A percentile compares a stretch with the other conserved stretches of the same genome.
phyloP scores from a whole-genome alignment of 2,113 vertebrate species.

The Motacilla tschutschensis region DNA sequence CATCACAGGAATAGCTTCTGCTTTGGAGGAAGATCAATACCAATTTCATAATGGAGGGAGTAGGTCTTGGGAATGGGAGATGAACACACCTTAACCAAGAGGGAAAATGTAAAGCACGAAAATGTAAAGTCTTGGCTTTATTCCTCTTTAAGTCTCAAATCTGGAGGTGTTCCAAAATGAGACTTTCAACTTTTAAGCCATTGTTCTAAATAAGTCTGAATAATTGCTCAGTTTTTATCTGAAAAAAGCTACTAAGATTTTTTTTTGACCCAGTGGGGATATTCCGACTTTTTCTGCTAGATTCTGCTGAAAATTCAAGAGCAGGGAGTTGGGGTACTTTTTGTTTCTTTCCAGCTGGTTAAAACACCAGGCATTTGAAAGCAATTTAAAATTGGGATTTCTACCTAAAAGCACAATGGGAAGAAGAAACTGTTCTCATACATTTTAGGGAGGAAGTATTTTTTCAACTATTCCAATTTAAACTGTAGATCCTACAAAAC shows the following conservation, averaged over 20 bases:
- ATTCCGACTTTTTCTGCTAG: neutral
- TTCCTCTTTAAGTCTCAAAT: neutral
- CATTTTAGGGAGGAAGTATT: neutral
- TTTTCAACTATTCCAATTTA: neutral
- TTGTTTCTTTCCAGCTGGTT: neutral
- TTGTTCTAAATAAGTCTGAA: neutral
- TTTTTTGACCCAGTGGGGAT: neutral
- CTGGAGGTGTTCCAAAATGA: neutral
- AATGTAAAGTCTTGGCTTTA: neutral
- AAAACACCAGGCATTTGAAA: neutral
- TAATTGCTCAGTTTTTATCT: neutral
- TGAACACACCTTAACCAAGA: neutral
- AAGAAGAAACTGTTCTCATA: neutral
- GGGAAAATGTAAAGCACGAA: neutral
- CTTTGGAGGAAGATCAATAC: neutral
- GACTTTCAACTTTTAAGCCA: neutral
- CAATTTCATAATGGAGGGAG: neutral
- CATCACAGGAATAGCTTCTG: neutral
- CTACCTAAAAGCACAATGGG: neutral
- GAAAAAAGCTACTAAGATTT: neutral
- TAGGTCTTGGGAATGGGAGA: neutral
- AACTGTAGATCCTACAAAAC: neutral
- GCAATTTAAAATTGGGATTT: neutral
- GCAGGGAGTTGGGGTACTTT: fast-evolving
- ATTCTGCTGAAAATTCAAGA: neutral